Conservation (phyloP, 1,140 invertebrate genomes). For the Drosophila virilis region DNA sequence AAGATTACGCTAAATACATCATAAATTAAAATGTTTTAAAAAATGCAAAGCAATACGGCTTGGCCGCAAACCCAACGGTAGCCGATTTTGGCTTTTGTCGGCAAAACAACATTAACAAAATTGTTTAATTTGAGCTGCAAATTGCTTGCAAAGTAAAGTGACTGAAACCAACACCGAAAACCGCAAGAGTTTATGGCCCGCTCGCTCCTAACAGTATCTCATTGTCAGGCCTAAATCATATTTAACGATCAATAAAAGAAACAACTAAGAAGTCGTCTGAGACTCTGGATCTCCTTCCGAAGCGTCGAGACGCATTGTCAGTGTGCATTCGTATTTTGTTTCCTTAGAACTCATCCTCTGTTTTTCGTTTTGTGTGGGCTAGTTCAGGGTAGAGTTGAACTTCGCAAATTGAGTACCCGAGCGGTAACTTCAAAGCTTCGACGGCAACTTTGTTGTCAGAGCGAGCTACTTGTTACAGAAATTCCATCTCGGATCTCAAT, state of each 20-base stretch:
- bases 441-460: conserved; percentile 60
- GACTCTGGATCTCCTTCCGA: conserved; percentile 2
- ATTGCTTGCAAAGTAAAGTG: conserved; percentile 42
- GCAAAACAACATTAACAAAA: conserved; percentile 64
- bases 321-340: conserved; percentile 46
- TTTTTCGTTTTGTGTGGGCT: conserved; percentile 55
- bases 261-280: conserved; percentile 13
- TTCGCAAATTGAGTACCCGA: conserved; percentile 65
- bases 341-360: conserved; percentile 54
- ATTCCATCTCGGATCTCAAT: conserved; percentile 41
- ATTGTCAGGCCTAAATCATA: conserved; percentile 80
- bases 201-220: conserved; percentile 71
- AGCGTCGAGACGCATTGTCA: conserved; percentile 9
- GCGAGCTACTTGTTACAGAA: conserved; percentile 19
- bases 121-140: conserved; percentile 67
- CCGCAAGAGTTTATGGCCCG: conserved; percentile 66
- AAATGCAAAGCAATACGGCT: neutral
- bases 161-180: conserved; percentile 36
- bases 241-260: conserved; percentile 80
- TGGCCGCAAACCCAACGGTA: conserved; percentile 66
- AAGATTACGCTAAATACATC: conserved; percentile 1
- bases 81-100: conserved; percentile 45
- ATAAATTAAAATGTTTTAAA: neutral
- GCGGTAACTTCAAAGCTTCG: conserved; percentile 67
- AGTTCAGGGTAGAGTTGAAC: conserved; percentile 52